Base-by-base conservation (phyloP, 2,797 vertebrate species). In the Etheostoma nigrum region DNA sequence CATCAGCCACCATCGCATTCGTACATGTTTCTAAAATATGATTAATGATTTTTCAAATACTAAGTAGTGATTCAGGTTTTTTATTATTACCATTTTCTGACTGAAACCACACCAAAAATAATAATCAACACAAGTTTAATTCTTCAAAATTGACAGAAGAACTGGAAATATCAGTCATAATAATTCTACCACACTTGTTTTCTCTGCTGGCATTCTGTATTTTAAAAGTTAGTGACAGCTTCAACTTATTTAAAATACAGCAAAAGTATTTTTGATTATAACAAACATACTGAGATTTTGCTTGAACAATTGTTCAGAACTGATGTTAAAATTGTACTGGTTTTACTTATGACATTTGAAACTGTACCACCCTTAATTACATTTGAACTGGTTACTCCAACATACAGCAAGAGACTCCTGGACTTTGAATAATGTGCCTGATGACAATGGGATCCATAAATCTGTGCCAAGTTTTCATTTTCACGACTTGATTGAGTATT, bases 361-460 rank as follows among this genome's bases (percentile, higher is more conserved):
- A 49, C 33, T 6, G 10, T 60, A 12, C 6, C 55, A 23, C 23
- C 16, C 12, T 21, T 11, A 47, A 12, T 40, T 11, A 30, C 1
- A 47, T 47, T 16, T 18, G 4, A 18, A 44, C 9, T 16, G 3
- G 2, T 30, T 51, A 16, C 21, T 49, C 8, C 51, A 55, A 49
- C 23, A 27, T 21, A n/a, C 44, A 33, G 21, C 33, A 59, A 51
- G 27, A 69, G 12, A 5, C 36, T 65, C 14, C 52, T 30, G 57
- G 47, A 61, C 58, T 51, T 66, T 54, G 27, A 21, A 66, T n/a
- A 52, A 45, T 53, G 36, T 67, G 30, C 23, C 23, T 48, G 21
- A 58, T 27, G 19, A 78, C 27, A 61, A 27, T 67, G 19, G 1
- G 25, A 53, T 44, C 19, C 53, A 71, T 65, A 19, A 64, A 67